A percentile compares a stretch with the other conserved stretches of the same genome.
phyloP scores from a whole-genome alignment of 2,888 invertebrate species.

The Microdon myrmicae region DNA sequence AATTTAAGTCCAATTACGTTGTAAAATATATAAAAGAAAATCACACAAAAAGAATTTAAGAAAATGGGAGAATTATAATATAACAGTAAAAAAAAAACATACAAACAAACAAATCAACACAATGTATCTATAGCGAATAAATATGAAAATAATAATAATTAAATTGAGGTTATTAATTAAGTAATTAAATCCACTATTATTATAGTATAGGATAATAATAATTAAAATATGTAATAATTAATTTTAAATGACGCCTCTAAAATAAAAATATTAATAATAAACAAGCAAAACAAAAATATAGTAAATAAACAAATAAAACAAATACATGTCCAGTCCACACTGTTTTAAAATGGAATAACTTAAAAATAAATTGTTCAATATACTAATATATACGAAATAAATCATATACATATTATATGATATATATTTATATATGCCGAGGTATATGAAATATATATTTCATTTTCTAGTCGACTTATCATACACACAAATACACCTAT shows the following conservation, averaged over 20 bases:
- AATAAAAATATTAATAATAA: too few relatives aligned
- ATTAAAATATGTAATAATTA: too few relatives aligned
- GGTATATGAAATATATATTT: constrained; percentile 34
- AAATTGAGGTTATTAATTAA: neutral
- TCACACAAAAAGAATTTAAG: too few relatives aligned
- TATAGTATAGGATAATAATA: too few relatives aligned
- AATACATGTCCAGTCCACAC: constrained; percentile 49
- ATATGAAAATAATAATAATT: constrained; percentile 1
- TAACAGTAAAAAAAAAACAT: constrained; percentile 1
- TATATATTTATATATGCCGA: constrained; percentile 7
- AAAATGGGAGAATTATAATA: neutral
- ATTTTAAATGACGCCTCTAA: too few relatives aligned
- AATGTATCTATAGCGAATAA: constrained; percentile 33
- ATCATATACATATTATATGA: constrained; percentile 14
- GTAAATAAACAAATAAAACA: too few relatives aligned
- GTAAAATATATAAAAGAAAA: constrained; percentile 29
- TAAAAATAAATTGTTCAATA: constrained; percentile 21
- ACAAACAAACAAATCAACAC: neutral
- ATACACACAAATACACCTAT: constrained; percentile 30
- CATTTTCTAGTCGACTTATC: constrained; percentile 47
- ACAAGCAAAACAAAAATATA: too few relatives aligned
- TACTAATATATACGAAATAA: constrained; percentile 17
- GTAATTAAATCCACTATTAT: constrained; percentile 15
- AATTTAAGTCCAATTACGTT: constrained; percentile 45
- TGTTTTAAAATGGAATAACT: constrained; percentile 40